Percentiles rank a stretch among this genome's conserved stretches.
These are phyloP conservation scores for Paedocypris micromegethes DNA, from an alignment of 2,797 vertebrate species.

Conservation along the genomic window DNA sequence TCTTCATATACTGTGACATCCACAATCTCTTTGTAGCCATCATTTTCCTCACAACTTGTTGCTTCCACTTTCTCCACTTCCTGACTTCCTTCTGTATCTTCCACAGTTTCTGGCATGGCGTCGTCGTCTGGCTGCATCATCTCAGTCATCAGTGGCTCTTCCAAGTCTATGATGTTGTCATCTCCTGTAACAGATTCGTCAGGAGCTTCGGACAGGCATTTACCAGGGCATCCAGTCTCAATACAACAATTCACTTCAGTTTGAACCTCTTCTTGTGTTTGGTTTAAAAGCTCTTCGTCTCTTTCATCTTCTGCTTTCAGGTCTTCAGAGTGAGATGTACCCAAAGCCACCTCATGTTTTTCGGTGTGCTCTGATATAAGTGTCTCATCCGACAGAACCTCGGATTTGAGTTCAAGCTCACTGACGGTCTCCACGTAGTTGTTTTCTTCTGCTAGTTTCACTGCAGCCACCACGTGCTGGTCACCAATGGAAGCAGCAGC, in stretches of 20 bases:
- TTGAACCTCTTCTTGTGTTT: not conserved
- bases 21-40: too few relatives aligned
- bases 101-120: constrained; percentile 20
- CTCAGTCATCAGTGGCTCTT: not conserved
- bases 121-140: constrained; percentile 18
- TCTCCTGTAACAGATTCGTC: not conserved
- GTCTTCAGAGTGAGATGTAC: not conserved
- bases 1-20: not conserved
- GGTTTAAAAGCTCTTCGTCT: not conserved
- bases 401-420: not conserved
- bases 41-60: not conserved
- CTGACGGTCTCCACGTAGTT: constrained; percentile 11
- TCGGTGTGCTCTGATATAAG: not conserved
- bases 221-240: not conserved
- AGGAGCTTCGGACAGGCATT: not conserved
- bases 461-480: constrained; percentile 30
- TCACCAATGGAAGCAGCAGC: constrained; percentile 60
- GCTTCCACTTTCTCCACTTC: not conserved
- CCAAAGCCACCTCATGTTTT: not conserved
- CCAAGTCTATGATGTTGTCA: not conserved
- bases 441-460: constrained; percentile 42
- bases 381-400: not conserved
- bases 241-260: not conserved
- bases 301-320: not conserved
- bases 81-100: not conserved